These are phyloP conservation scores for Dendroctonus ponderosae DNA, from an alignment of 1,140 invertebrate species.

Conservation along the genomic window DNA sequence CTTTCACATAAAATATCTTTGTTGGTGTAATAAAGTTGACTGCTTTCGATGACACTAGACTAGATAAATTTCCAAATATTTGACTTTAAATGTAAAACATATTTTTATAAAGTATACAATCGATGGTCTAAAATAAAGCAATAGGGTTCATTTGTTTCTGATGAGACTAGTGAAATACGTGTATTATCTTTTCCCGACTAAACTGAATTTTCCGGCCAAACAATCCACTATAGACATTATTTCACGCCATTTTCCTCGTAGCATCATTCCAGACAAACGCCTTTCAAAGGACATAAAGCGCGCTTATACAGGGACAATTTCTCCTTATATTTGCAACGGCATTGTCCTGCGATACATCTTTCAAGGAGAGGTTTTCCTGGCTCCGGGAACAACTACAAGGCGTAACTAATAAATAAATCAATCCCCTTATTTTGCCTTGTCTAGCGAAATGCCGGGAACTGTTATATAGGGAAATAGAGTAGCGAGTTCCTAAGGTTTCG, in stretches of 20 bases:
- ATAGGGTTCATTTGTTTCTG: background rate
- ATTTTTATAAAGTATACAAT: slow-evolving; percentile 7
- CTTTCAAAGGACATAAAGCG: slow-evolving; percentile 30
- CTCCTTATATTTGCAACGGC: slow-evolving; percentile 25
- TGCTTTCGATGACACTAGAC: slow-evolving; percentile 1
- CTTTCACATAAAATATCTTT: background rate
- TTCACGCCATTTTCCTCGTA: slow-evolving; percentile 28
- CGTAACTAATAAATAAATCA: slow-evolving; percentile 34
- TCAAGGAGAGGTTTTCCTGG: slow-evolving; percentile 28
- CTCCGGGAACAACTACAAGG: slow-evolving; percentile 29
- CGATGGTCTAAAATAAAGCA: background rate
- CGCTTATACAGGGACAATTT: slow-evolving; percentile 30
- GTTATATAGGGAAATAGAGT: slow-evolving; percentile 26
- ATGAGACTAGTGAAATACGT: slow-evolving; percentile 1
- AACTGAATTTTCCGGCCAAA: slow-evolving; percentile 21
- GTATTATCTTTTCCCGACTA: background rate
- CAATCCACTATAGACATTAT: slow-evolving; percentile 19
- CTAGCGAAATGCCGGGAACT: slow-evolving; percentile 21
- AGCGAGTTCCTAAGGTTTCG: slow-evolving; percentile 14
- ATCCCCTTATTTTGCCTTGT: slow-evolving; percentile 27
- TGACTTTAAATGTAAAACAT: background rate
- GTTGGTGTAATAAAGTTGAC: slow-evolving; percentile 1
- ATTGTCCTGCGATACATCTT: slow-evolving; percentile 31
- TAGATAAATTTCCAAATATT: no score
- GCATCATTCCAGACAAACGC: slow-evolving; percentile 26